These are phyloP conservation scores for Drosophila paucipuncta DNA, from an alignment of 2,888 invertebrate species.

Conservation along the genomic window DNA sequence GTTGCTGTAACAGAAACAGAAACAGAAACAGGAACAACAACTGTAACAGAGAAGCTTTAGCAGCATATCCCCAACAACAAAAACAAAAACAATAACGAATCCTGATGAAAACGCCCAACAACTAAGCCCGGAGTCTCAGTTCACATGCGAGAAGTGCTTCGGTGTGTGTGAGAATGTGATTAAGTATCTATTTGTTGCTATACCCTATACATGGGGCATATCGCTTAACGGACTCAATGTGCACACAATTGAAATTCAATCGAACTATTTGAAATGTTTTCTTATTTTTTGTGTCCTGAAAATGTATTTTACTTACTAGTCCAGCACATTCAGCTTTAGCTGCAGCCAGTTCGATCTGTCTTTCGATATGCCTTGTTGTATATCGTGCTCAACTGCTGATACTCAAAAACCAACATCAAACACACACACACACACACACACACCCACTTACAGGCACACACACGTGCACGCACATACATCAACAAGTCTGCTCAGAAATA, in stretches of 20 bases:
- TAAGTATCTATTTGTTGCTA: slow-evolving; percentile 56
- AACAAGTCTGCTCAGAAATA: slow-evolving; percentile 78
- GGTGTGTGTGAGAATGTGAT: slow-evolving; percentile 37
- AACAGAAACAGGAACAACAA: slow-evolving; percentile 30
- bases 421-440: slow-evolving; percentile 2
- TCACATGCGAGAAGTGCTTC: slow-evolving; percentile 41
- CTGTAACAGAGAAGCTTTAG: slow-evolving; percentile 43
- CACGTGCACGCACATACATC: slow-evolving; percentile 53
- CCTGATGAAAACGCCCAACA: slow-evolving; percentile 39
- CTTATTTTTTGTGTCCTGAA: too few species aligned
- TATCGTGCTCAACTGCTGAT: slow-evolving; percentile 31
- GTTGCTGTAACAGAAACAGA: slow-evolving; percentile 6
- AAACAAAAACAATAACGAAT: slow-evolving; percentile 36
- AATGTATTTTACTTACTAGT: not conserved
- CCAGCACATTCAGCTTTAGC: not conserved
- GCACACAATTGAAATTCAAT: not conserved
- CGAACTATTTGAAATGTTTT: not conserved
- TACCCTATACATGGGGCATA: slow-evolving; percentile 32
- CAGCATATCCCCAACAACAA: slow-evolving; percentile 45
- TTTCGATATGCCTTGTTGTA: not conserved
- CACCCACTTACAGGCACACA: slow-evolving; percentile 29
- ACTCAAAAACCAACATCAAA: slow-evolving; percentile 9
- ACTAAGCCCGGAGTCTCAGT: slow-evolving; percentile 51
- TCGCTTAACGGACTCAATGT: not conserved
- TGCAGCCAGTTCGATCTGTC: not conserved